These are phyloP conservation scores for Campoletis raptor DNA, from an alignment of 2,888 invertebrate species.

Conservation along the genomic window DNA sequence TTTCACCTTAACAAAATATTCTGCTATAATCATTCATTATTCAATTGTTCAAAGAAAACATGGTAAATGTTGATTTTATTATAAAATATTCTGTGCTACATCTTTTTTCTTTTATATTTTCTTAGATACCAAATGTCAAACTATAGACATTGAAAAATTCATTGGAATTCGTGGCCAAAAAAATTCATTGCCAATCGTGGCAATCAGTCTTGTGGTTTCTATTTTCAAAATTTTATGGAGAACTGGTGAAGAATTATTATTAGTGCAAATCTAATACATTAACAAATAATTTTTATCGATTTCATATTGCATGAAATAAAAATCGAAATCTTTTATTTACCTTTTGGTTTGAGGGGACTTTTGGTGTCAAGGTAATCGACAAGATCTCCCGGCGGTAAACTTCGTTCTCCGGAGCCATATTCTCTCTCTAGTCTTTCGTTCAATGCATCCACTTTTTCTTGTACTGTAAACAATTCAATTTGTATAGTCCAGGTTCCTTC, in stretches of 20 bases:
- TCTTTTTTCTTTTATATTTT: background rate
- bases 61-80: background rate
- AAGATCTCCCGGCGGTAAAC: slow-evolving; percentile 81
- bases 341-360: slow-evolving; percentile 87
- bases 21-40: too few relatives aligned
- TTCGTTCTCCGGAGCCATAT: slow-evolving; percentile 84
- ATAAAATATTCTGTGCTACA: background rate
- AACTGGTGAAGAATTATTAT: background rate
- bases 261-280: background rate
- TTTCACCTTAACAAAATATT: background rate
- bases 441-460: slow-evolving; percentile 93
- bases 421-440: slow-evolving; percentile 93
- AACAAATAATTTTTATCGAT: background rate
- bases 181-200: too few relatives aligned
- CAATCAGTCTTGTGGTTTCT: background rate
- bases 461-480: slow-evolving; percentile 87
- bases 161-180: too few relatives aligned
- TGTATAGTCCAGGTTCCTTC: background rate
- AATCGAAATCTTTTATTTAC: slow-evolving; percentile 82
- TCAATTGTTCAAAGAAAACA: too few relatives aligned
- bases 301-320: background rate
- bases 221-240: background rate
- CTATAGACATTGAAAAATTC: background rate
- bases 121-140: background rate
- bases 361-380: slow-evolving; percentile 82